These are phyloP conservation scores for Ctenoplectra terminalis DNA, from an alignment of 1,140 invertebrate species.

Conservation along the genomic window DNA sequence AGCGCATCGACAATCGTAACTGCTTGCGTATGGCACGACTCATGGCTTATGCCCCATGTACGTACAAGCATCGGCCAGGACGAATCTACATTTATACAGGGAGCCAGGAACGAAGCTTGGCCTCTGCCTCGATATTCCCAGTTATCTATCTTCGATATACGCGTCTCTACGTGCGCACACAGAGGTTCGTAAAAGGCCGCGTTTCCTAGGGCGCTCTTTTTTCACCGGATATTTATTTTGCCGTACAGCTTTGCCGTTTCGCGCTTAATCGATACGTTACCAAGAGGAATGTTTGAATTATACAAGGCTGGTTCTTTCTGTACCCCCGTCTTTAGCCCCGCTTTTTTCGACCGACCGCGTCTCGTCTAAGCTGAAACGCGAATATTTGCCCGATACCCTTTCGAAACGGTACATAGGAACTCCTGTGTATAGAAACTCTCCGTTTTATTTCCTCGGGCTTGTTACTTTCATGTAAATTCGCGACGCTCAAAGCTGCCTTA, in stretches of 20 bases:
- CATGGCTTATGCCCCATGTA: not conserved
- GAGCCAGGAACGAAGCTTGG: not conserved
- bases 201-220: slow-evolving; percentile 3
- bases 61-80: slow-evolving; percentile 8
- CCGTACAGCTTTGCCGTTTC: slow-evolving; percentile 17
- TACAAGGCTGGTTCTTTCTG: not conserved
- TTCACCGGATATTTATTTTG: slow-evolving; percentile 30
- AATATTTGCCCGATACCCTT: not conserved
- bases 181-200: not conserved
- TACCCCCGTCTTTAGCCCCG: not conserved
- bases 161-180: not conserved
- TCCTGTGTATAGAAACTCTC: too few species aligned
- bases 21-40: slow-evolving; percentile 10
- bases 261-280: slow-evolving; percentile 31
- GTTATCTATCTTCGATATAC: slow-evolving; percentile 37
- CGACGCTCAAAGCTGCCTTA: not conserved
- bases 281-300: slow-evolving; percentile 38
- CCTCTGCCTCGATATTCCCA: slow-evolving; percentile 9
- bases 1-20: slow-evolving; percentile 1
- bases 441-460: not conserved
- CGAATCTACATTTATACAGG: slow-evolving; percentile 16
- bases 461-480: not conserved
- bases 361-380: not conserved
- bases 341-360: not conserved
- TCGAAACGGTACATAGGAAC: not conserved